A percentile compares a stretch with the other conserved stretches of the same genome.
These are phyloP conservation scores for Subanguina moxae DNA, from an alignment of 1,140 invertebrate species.

Conservation along the genomic window DNA sequence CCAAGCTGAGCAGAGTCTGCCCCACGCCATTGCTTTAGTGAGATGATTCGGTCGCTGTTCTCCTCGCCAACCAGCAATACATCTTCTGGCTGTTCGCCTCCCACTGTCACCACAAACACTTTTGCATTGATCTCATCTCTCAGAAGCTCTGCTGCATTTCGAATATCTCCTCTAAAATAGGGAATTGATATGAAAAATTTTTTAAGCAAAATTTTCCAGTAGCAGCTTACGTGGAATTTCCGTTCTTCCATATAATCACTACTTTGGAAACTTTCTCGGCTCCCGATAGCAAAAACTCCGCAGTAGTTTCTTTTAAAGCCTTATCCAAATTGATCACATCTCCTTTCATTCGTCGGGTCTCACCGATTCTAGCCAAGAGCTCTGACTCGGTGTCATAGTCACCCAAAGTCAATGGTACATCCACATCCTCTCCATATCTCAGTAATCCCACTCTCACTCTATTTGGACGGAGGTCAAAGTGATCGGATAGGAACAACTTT, in stretches of 20 bases:
- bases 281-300: constrained; percentile 53
- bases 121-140: constrained; percentile 43
- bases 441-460: constrained; percentile 52
- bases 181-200: constrained; percentile 6
- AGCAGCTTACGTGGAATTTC: constrained; percentile 27
- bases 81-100: constrained; percentile 29
- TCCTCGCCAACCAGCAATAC: constrained; percentile 26
- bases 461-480: constrained; percentile 51
- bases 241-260: constrained; percentile 57
- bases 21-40: constrained; percentile 48
- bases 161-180: neutral
- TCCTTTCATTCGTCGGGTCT: constrained; percentile 53
- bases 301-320: constrained; percentile 50
- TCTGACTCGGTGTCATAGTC: constrained; percentile 52
- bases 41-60: constrained; percentile 35
- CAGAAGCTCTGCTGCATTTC: constrained; percentile 34
- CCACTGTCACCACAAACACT: constrained; percentile 52
- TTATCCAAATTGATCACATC: constrained; percentile 44
- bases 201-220: neutral
- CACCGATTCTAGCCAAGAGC: constrained; percentile 47
- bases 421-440: constrained; percentile 46
- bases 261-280: constrained; percentile 35
- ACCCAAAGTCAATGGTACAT: constrained; percentile 52
- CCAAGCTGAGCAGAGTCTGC: constrained; percentile 47
- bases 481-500: constrained; percentile 51